phyloP scores from a whole-genome alignment of 2,888 invertebrate genomes.

The Stenchaetothrips biformis region DNA sequence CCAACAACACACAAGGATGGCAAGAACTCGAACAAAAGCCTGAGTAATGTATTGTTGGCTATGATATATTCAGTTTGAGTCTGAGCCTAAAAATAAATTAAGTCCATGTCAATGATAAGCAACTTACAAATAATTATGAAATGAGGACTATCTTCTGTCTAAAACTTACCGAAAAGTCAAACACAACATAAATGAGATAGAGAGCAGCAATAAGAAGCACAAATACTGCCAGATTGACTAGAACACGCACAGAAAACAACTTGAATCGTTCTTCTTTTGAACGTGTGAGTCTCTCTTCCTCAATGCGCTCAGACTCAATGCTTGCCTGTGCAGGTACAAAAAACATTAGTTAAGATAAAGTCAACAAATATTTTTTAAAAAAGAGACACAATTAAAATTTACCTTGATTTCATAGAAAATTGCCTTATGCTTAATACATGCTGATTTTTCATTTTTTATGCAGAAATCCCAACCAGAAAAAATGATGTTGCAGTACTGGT shows the following conservation, averaged over 20 bases:
- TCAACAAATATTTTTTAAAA: conserved; percentile 38
- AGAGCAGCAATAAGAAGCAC: conserved; percentile 60
- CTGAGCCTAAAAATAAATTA: conserved; percentile 26
- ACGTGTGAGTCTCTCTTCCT: conserved; percentile 65
- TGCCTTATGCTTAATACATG: conserved; percentile 72
- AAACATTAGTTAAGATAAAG: neutral
- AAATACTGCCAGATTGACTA: conserved; percentile 67
- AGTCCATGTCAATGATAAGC: neutral
- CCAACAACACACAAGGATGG: conserved; percentile 73
- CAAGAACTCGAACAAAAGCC: conserved; percentile 63
- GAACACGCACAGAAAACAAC: conserved; percentile 59
- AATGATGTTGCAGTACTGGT: conserved; percentile 75
- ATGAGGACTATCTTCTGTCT: neutral
- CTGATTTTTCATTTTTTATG: conserved; percentile 72
- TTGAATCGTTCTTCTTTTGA: conserved; percentile 64
- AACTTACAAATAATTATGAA: no score
- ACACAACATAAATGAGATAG: conserved; percentile 58
- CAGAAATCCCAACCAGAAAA: conserved; percentile 89
- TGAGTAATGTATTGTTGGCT: neutral
- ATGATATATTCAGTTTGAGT: conserved; percentile 27
- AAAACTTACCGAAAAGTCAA: conserved; percentile 51
- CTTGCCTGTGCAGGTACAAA: conserved; percentile 2
- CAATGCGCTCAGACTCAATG: conserved; percentile 39
- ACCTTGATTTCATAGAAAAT: conserved; percentile 68
- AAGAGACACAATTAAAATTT: neutral